These are phyloP conservation scores for Lamprologus callipterus DNA, from an alignment of 2,113 vertebrate species.

Conservation along the genomic window DNA sequence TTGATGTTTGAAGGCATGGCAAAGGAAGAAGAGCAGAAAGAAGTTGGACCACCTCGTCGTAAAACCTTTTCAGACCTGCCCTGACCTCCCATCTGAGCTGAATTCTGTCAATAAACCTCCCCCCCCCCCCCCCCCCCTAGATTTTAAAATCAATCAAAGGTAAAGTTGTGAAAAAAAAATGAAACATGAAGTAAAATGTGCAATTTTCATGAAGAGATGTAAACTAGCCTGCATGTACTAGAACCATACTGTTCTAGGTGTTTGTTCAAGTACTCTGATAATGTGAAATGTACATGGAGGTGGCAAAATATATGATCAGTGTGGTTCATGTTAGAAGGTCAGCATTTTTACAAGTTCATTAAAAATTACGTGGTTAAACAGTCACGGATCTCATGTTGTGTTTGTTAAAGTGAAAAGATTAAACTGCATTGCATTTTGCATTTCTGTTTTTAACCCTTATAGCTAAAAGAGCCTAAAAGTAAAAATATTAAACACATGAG, in stretches of 20 bases:
- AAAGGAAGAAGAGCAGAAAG: slow-evolving; percentile 65
- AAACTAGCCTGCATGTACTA: not conserved
- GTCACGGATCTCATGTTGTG: not conserved
- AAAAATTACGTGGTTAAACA: not conserved
- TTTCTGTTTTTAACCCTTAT: not conserved
- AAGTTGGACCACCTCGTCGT: slow-evolving; percentile 59
- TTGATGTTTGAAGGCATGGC: slow-evolving; percentile 78
- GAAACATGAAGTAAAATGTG: not conserved
- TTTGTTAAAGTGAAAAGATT: not conserved
- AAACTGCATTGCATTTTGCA: not conserved
- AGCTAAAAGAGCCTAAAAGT: not conserved
- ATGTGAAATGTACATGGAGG: not conserved
- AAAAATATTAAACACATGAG: not conserved
- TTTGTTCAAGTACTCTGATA: not conserved
- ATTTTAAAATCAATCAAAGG: not conserved
- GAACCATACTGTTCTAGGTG: not conserved
- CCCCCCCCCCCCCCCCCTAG: accelerated
- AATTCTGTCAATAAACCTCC: not conserved
- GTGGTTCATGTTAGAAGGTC: not conserved
- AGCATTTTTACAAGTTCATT: not conserved
- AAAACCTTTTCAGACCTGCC: slow-evolving; percentile 76
- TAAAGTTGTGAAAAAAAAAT: not conserved
- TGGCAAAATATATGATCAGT: not conserved
- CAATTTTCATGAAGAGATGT: not conserved
- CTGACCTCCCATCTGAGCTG: not conserved